Evolutionary conservation across 2,888 invertebrate genomes (phyloP).

Genomic region (Cyrtodaria siliqua): DNA sequence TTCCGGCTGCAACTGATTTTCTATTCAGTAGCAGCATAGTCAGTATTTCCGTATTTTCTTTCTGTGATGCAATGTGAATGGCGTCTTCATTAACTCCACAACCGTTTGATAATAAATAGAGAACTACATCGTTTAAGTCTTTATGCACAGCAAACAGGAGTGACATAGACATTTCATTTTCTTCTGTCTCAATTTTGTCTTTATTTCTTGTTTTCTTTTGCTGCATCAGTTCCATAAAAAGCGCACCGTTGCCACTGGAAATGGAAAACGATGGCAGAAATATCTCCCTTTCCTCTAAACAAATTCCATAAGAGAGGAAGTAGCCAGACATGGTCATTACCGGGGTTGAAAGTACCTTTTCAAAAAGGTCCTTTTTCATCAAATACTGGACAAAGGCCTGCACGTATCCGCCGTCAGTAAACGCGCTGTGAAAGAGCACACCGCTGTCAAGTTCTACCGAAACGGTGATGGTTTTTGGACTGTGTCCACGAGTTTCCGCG

Average conservation of each 20-base stretch:
- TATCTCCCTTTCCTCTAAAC: background rate
- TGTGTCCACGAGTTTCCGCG: constrained; percentile 6
- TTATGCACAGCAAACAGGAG: constrained; percentile 27
- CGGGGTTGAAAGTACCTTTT: background rate
- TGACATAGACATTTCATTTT: constrained; percentile 2
- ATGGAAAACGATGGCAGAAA: constrained; percentile 12
- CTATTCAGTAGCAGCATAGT: background rate
- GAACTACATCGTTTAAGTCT: constrained; percentile 15
- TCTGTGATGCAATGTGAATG: constrained; percentile 36
- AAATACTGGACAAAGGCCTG: constrained; percentile 11
- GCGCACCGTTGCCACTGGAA: background rate
- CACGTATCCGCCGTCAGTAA: constrained; percentile 11
- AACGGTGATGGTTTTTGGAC: constrained; percentile 3
- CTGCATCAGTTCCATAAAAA: constrained; percentile 8
- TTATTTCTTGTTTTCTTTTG: background rate
- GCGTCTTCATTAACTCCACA: constrained; percentile 28
- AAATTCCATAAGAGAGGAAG: constrained; percentile 28
- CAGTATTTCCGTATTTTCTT: constrained; percentile 14
- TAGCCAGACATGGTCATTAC: constrained; percentile 27
- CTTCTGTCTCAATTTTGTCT: background rate
- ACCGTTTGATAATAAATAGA: constrained; percentile 14
- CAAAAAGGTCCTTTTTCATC: background rate
- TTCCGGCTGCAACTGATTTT: background rate
- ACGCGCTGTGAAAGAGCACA: constrained; percentile 15
- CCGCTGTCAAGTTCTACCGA: constrained; percentile 11